A percentile compares a stretch with the other conserved stretches of the same genome.
phyloP scores from a whole-genome alignment of 2,888 invertebrate genomes.

The Synanthedon vespiformis region DNA sequence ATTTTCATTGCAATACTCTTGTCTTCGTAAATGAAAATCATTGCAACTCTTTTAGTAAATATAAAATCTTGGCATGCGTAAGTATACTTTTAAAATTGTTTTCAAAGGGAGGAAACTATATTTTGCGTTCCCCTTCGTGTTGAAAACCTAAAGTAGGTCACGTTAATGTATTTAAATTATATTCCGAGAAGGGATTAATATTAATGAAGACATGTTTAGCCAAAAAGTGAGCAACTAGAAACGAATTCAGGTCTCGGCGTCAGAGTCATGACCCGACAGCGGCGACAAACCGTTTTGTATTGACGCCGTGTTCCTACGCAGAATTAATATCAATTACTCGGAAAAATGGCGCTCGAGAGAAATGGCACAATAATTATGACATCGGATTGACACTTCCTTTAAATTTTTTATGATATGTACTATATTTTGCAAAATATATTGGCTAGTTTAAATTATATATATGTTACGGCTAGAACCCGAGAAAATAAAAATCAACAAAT shows the following conservation, averaged over 20 bases:
- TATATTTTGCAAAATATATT: no score
- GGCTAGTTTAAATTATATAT: no score
- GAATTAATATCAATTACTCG: neutral
- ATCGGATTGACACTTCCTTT: neutral
- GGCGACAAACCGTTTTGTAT: neutral
- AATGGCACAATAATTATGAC: neutral
- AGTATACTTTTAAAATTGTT: no score
- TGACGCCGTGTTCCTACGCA: neutral
- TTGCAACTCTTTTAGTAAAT: no score
- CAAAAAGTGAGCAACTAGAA: slow-evolving; percentile 4
- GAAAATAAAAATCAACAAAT: no score
- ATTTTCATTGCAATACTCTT: no score
- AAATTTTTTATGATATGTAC: neutral
- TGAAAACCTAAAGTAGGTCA: no score
- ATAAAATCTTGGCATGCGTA: no score
- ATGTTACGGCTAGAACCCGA: no score
- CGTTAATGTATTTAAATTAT: slow-evolving; percentile 1
- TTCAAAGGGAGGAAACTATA: no score
- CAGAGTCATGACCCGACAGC: neutral
- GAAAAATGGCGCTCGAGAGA: neutral
- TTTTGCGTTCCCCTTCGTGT: no score
- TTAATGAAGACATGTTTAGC: slow-evolving; percentile 15
- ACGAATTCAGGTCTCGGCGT: slow-evolving; percentile 3
- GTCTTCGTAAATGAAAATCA: no score
- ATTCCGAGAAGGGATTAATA: slow-evolving; percentile 28